Conservation (phyloP, 2,888 invertebrate species). For the Drosophila trichaetosa region DNA sequence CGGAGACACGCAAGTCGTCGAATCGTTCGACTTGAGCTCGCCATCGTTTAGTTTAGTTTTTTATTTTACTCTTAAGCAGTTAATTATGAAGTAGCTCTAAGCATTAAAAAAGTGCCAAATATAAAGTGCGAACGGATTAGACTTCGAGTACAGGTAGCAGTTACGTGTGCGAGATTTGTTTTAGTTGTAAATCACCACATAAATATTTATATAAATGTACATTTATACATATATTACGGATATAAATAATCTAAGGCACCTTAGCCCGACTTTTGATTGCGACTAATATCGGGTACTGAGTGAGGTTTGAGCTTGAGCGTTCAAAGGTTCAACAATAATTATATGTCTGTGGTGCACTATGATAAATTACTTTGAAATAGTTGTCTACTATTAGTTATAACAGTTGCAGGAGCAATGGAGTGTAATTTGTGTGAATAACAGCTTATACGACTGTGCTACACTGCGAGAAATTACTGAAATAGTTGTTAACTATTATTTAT, state of each 20-base stretch:
- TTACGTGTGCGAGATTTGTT: conserved; percentile 22
- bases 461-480: conserved; percentile 6
- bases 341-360: conserved; percentile 16
- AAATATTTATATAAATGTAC: conserved; percentile 2
- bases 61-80: conserved; percentile 20
- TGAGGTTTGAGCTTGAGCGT: conserved; percentile 36
- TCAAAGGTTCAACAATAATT: conserved; percentile 65
- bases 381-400: conserved; percentile 4
- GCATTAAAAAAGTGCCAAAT: conserved; percentile 25
- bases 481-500: not conserved
- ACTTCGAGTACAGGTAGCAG: conserved; percentile 8
- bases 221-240: conserved; percentile 5
- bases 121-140: conserved; percentile 38
- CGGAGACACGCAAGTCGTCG: conserved; percentile 70
- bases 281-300: conserved; percentile 11
- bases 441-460: conserved; percentile 8
- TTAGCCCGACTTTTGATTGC: conserved; percentile 3
- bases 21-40: conserved; percentile 31
- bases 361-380: conserved; percentile 3
- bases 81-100: conserved; percentile 39
- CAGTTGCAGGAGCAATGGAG: not conserved
- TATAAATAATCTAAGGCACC: not conserved
- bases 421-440: not conserved
- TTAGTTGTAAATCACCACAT: conserved; percentile 3
- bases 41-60: conserved; percentile 13